phyloP scores from a whole-genome alignment of 2,113 vertebrate species.

The Hylia prasina region DNA sequence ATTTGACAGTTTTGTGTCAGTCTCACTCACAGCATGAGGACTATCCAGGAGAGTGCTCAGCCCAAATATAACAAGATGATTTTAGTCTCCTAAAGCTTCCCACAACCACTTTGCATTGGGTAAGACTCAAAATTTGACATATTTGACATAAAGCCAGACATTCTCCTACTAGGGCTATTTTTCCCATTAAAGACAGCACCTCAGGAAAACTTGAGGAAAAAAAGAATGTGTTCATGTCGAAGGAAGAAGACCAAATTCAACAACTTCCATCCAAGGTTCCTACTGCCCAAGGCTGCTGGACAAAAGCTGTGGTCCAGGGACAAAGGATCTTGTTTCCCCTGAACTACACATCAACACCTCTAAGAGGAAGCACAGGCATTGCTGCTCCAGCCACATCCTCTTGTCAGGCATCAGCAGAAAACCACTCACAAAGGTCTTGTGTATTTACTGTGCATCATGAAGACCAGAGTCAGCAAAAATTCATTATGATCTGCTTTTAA shows the following conservation, averaged over 20 bases:
- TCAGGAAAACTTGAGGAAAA: neutral
- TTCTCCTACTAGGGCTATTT: neutral
- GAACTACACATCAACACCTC: neutral
- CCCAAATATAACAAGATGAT: neutral
- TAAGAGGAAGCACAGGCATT: neutral
- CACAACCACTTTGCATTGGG: neutral
- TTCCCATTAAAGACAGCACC: neutral
- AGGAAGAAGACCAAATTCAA: neutral
- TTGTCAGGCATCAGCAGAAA: slow-evolving; percentile 21
- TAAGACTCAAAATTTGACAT: neutral
- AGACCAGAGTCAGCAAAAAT: slow-evolving; percentile 23
- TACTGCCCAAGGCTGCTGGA: neutral
- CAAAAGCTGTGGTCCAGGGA: neutral
- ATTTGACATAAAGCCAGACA: neutral
- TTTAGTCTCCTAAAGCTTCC: neutral
- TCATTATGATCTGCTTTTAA: neutral
- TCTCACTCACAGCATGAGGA: neutral
- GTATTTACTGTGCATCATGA: neutral
- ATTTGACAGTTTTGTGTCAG: neutral
- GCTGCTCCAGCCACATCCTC: slow-evolving; percentile 35
- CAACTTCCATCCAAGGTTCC: neutral
- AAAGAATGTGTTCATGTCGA: neutral
- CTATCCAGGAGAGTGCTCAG: neutral
- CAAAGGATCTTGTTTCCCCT: neutral
- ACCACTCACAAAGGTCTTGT: neutral